A percentile compares a stretch with the other conserved stretches of the same genome.
Evolutionary conservation across 2,888 invertebrate species (phyloP).

Genomic region (Aelia acuminata): DNA sequence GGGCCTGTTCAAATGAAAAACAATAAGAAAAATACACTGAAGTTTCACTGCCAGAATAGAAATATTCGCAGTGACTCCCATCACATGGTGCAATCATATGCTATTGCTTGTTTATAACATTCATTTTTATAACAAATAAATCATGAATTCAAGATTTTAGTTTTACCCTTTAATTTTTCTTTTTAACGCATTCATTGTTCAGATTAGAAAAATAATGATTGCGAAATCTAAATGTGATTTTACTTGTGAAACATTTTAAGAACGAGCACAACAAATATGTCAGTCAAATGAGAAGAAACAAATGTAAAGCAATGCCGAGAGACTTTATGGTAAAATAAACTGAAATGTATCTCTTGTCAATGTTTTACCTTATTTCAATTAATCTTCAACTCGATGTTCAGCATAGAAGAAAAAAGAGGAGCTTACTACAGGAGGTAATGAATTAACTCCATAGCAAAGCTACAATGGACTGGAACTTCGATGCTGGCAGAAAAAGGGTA

Average conservation of each 20-base stretch:
- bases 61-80: not conserved
- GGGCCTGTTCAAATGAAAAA: no score
- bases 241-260: not conserved
- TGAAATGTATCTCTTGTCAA: not conserved
- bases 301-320: conserved; percentile 25
- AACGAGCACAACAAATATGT: not conserved
- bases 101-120: not conserved
- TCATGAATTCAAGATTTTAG: conserved; percentile 38
- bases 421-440: not conserved
- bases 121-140: conserved; percentile 3
- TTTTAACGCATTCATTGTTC: not conserved
- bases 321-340: conserved; percentile 25
- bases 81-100: conserved; percentile 10
- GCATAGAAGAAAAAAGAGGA: not conserved
- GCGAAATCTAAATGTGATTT: not conserved
- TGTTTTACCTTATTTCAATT: conserved; percentile 6
- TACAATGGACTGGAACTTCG: not conserved
- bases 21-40: not conserved
- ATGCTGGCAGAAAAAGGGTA: not conserved
- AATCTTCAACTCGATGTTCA: not conserved
- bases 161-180: not conserved
- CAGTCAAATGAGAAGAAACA: conserved; percentile 3
- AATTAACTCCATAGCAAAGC: not conserved
- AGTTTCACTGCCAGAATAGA: not conserved
- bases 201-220: not conserved